Conservation (phyloP, 1,140 invertebrate species). For the Antheraea pernyi region DNA sequence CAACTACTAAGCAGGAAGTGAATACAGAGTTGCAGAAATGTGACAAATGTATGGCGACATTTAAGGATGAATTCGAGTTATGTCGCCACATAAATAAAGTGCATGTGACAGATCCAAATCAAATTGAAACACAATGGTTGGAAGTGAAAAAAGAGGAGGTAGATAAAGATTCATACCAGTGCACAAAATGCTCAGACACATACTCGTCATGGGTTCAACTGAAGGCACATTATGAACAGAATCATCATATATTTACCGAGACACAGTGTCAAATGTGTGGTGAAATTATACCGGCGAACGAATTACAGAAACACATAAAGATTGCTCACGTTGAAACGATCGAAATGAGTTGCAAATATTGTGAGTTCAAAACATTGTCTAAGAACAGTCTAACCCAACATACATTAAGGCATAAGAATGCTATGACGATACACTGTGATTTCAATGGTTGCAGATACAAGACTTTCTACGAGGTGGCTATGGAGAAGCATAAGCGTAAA, state of each 20-base stretch:
- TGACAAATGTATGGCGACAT: conserved; percentile 51
- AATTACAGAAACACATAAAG: conserved; percentile 67
- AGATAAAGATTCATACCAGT: conserved; percentile 54
- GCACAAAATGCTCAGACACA: conserved; percentile 57
- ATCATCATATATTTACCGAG: conserved; percentile 45
- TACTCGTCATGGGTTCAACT: conserved; percentile 52
- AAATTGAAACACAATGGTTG: conserved; percentile 19
- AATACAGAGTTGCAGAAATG: conserved; percentile 45
- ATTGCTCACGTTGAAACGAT: conserved; percentile 36
- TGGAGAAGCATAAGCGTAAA: conserved; percentile 62
- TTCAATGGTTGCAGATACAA: conserved; percentile 57
- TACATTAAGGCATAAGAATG: conserved; percentile 61
- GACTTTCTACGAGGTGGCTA: conserved; percentile 61
- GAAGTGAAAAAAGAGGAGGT: conserved; percentile 53
- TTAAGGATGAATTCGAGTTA: conserved; percentile 60
- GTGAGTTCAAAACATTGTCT: conserved; percentile 53
- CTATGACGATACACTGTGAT: conserved; percentile 58
- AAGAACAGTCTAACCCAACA: conserved; percentile 63
- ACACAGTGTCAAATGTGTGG: conserved; percentile 71
- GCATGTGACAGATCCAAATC: conserved; percentile 31
- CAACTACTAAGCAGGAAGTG: conserved; percentile 16
- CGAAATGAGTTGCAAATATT: conserved; percentile 54
- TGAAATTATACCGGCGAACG: conserved; percentile 47
- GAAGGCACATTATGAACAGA: conserved; percentile 56
- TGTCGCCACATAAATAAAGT: conserved; percentile 53